phyloP scores from a whole-genome alignment of 2,888 invertebrate species.

The Tinea semifulvella region DNA sequence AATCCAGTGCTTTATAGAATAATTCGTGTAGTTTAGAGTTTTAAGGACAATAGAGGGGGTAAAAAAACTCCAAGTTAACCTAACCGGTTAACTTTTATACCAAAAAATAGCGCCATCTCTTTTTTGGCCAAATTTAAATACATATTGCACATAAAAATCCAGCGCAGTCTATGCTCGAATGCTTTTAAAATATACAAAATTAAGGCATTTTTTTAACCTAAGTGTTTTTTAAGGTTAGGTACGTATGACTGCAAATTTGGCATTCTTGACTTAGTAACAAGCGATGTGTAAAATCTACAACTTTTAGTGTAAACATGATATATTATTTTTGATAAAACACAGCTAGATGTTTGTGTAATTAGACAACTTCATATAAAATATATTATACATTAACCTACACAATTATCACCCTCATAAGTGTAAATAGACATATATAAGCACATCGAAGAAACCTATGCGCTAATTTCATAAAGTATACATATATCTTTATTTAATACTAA shows the following conservation, averaged over 20 bases:
- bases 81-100: constrained; percentile 1
- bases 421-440: constrained; percentile 43
- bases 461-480: constrained; percentile 36
- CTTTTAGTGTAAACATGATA: background rate
- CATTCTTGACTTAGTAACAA: constrained; percentile 1
- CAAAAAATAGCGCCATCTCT: too few relatives aligned
- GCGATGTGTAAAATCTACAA: background rate
- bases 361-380: constrained; percentile 24
- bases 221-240: too few relatives aligned
- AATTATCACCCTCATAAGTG: constrained; percentile 35
- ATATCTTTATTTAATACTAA: constrained; percentile 33
- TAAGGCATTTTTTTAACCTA: constrained; percentile 48
- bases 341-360: constrained; percentile 1
- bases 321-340: background rate
- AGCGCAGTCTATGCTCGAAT: constrained; percentile 52
- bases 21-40: background rate
- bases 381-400: constrained; percentile 43
- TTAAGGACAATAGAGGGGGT: constrained; percentile 3
- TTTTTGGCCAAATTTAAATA: background rate
- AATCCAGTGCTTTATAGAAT: background rate
- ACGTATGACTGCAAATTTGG: background rate
- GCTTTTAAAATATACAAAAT: constrained; percentile 51
- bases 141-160: constrained; percentile 40
- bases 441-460: constrained; percentile 47
- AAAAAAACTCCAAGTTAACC: too few relatives aligned